Evolutionary conservation across 2,888 invertebrate species (phyloP), one percentile per base, ranked within the genome.

Genomic region (Caenorhabditis plicata): DNA sequence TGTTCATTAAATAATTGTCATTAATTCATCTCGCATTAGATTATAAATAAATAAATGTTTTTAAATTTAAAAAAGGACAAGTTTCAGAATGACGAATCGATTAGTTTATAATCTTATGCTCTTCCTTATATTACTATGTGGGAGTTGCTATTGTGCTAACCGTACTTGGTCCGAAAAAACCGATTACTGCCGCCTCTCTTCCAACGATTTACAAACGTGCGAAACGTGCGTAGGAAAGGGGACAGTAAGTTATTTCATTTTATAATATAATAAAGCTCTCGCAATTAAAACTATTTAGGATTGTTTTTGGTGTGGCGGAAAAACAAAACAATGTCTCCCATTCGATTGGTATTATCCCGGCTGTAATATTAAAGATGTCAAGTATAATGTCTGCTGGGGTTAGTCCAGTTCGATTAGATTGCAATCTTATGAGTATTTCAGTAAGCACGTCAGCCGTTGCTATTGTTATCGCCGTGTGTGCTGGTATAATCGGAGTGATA

Each of bases 291-390:
- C n/a, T 42, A 25, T 48, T 32, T 49, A 46, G 50, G 17, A 66
- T 2, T 72, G 72, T 42, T 72, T 72, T 51, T 72, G 68, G 68
- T 72, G 72, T 40, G 63, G 62, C n/a, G 72, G 65, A 29, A 54
- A 56, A n/a, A 62, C 39, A 19, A 56, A 70, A 19, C 33, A 51
- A 33, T 70, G 69, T 31, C 53, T 72, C 35, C 54, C 54, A 17
- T 72, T 66, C 40, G 68, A 68, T 32, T 68, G 68, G 68, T 70
- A 68, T 48, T 72, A 70, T 52, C 72, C 72, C 0, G 51, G 61
- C 23, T 72, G 72, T 40, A 50, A 60, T 38, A 58, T 72, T 40
- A 61, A 70, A 31, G 48, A 72, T 19, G 72, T 66, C 26, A 62
- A 66, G 42, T 68, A 72, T 48, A 63, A 64, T 11, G 54, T 62